A percentile compares a stretch with the other conserved stretches of the same genome.
Evolutionary conservation across 2,888 invertebrate genomes (phyloP).

Genomic region (Onthophagus sagittarius): DNA sequence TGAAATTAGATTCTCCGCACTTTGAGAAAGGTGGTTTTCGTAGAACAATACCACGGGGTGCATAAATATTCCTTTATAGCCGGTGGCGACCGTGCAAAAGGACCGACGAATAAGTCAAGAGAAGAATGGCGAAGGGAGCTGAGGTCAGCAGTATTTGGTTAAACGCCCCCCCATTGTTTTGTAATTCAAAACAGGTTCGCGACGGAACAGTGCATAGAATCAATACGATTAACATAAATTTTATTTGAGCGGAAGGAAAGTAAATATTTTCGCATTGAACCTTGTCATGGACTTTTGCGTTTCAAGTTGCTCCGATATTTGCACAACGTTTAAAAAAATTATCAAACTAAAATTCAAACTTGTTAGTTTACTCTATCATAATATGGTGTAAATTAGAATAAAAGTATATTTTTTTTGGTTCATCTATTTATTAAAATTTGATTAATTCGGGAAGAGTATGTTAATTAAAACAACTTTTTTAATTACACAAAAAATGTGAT

Average conservation of each 20-base stretch:
- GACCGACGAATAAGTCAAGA: neutral
- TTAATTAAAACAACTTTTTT: too few species aligned
- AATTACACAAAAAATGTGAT: too few species aligned
- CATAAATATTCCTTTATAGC: conserved; percentile 25
- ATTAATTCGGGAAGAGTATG: too few species aligned
- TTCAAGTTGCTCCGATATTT: neutral
- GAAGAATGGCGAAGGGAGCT: neutral
- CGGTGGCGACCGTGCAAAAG: conserved; percentile 3
- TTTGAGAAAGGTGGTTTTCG: neutral
- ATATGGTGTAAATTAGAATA: too few species aligned
- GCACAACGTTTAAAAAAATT: neutral
- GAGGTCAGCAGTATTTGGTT: conserved; percentile 23
- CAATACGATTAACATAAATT: conserved; percentile 24
- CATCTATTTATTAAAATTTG: too few species aligned
- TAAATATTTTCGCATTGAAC: neutral
- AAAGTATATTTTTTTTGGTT: too few species aligned
- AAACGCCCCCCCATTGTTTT: conserved; percentile 22
- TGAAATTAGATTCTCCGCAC: neutral
- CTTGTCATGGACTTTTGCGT: neutral
- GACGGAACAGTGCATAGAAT: conserved; percentile 12
- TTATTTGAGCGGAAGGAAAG: conserved; percentile 12
- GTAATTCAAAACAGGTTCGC: conserved; percentile 24
- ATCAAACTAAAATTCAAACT: neutral
- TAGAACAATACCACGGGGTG: conserved; percentile 25
- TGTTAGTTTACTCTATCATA: too few species aligned